These are phyloP conservation scores for Pherbina coryleti DNA, from an alignment of 2,888 invertebrate species.

Conservation along the genomic window DNA sequence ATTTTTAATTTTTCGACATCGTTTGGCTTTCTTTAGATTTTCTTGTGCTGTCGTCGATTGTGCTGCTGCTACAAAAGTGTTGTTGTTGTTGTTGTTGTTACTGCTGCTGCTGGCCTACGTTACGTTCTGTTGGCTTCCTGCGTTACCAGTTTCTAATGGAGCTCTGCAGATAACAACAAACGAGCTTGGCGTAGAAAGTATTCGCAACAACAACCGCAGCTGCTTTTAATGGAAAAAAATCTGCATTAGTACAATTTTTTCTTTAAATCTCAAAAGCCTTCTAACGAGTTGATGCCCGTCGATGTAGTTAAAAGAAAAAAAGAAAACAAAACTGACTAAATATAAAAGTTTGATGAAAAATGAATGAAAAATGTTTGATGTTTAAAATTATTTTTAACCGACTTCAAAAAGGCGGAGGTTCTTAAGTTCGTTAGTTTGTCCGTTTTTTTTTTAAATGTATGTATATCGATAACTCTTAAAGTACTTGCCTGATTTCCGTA, in stretches of 20 bases:
- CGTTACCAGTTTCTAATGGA: slow-evolving; percentile 38
- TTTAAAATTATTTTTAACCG: no score
- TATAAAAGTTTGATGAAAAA: no score
- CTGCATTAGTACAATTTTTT: not conserved
- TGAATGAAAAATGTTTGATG: no score
- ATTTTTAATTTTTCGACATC: slow-evolving; percentile 50
- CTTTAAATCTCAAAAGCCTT: not conserved
- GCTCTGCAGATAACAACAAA: not conserved
- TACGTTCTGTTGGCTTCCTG: slow-evolving; percentile 59
- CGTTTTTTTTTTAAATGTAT: no score
- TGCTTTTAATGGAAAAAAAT: slow-evolving; percentile 9
- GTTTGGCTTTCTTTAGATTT: not conserved
- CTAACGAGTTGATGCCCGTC: slow-evolving; percentile 6
- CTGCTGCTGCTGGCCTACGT: slow-evolving; percentile 39
- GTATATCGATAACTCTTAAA: no score
- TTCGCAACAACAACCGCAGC: not conserved
- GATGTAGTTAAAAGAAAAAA: not conserved
- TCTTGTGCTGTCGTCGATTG: not conserved
- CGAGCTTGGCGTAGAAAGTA: no score
- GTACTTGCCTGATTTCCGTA: no score
- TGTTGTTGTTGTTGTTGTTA: not conserved
- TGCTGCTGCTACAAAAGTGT: no score
- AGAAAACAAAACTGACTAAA: no score
- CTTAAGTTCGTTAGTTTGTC: no score
- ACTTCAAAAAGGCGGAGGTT: no score